These are phyloP conservation scores for Chrysopilus asiliformis DNA, from an alignment of 2,888 invertebrate genomes.

Conservation along the genomic window DNA sequence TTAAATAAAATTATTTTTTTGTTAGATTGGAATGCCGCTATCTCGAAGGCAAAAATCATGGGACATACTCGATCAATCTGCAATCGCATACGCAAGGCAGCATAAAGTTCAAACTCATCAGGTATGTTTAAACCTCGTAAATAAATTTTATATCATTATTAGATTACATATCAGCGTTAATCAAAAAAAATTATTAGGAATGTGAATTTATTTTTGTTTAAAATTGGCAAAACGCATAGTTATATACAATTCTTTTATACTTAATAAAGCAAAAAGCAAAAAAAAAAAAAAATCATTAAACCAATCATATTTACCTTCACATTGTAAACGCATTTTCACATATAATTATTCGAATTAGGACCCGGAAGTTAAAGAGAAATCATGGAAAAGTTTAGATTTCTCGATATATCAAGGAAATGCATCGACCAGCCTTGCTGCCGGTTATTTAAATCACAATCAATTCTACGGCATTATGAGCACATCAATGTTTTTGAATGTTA, in stretches of 20 bases:
- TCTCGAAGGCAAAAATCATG: conserved; percentile 78
- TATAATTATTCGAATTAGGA: conserved; percentile 11
- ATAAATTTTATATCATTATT: neutral
- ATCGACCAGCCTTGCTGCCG: conserved; percentile 6
- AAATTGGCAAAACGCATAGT: too few species aligned
- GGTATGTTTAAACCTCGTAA: too few species aligned
- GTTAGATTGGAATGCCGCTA: conserved; percentile 26
- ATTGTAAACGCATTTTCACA: conserved; percentile 12
- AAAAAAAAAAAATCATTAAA: too few species aligned
- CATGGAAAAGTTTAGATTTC: conserved; percentile 18
- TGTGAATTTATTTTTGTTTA: neutral
- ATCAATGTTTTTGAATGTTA: conserved; percentile 7
- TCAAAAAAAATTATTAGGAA: neutral
- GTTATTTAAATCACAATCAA: conserved; percentile 6
- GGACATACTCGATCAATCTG: conserved; percentile 83
- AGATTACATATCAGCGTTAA: neutral
- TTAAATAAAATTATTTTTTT: neutral
- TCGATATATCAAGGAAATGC: conserved; percentile 9
- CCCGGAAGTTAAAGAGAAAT: conserved; percentile 15
- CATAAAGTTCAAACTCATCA: conserved; percentile 50
- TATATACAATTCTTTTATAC: too few species aligned
- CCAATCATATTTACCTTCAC: too few species aligned
- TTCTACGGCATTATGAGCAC: conserved; percentile 6
- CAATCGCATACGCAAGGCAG: conserved; percentile 58
- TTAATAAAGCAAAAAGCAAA: too few species aligned